phyloP scores from a whole-genome alignment of 2,797 vertebrate genomes.

The Otolemur crassicaudatus region DNA sequence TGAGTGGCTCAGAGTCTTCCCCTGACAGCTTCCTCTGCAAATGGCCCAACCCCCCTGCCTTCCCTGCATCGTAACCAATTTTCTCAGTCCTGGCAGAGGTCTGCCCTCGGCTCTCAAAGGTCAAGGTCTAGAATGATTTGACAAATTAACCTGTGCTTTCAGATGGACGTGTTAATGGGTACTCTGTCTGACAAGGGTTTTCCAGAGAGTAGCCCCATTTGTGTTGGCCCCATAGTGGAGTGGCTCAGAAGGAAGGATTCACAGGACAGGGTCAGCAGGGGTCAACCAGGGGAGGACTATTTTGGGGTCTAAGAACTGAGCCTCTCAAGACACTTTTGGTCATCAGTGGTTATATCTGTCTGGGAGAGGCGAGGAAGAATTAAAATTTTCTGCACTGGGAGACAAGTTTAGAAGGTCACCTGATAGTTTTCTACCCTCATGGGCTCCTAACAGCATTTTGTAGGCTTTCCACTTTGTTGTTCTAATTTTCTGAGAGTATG shows the following conservation, averaged over 20 bases:
- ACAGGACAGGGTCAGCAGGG: too few relatives aligned
- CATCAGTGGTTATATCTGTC: neutral
- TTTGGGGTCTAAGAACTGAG: neutral
- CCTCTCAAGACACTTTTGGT: neutral
- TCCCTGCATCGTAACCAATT: neutral
- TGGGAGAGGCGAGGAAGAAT: neutral
- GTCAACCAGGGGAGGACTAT: neutral
- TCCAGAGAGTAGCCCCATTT: neutral
- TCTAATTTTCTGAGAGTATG: constrained; percentile 3
- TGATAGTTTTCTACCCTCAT: neutral
- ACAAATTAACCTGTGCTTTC: constrained; percentile 40
- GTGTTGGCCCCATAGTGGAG: neutral
- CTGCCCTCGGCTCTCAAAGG: constrained; percentile 9
- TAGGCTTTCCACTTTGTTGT: neutral
- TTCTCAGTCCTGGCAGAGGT: neutral
- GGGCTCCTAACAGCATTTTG: neutral
- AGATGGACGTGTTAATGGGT: neutral
- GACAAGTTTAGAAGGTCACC: neutral
- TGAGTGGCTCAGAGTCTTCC: neutral
- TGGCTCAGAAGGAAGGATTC: neutral
- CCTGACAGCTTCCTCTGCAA: neutral
- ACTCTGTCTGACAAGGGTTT: neutral
- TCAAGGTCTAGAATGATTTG: constrained; percentile 27
- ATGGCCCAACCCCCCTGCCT: neutral
- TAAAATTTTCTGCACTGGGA: neutral